Evolutionary conservation across 2,797 vertebrate species (phyloP).

Genomic region (Molossus alvarezi): DNA sequence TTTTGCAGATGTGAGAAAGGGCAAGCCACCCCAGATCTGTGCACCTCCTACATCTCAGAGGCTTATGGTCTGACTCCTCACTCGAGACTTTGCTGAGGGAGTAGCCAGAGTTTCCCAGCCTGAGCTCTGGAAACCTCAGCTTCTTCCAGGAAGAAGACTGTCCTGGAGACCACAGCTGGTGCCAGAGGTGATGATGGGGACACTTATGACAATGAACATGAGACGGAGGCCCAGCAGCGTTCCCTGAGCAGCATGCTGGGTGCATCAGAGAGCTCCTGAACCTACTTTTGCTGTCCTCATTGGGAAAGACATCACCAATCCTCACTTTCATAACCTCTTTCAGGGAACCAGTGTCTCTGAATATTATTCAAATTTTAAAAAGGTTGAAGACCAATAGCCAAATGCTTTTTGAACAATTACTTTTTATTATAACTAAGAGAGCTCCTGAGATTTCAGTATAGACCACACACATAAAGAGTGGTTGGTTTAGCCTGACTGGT

Average conservation of each 20-base stretch:
- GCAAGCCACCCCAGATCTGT: neutral
- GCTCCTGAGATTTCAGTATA: neutral
- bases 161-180: neutral
- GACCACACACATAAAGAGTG: neutral
- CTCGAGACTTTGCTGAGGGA: neutral
- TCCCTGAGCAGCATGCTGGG: neutral
- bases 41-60: neutral
- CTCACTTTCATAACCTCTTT: neutral
- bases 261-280: neutral
- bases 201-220: neutral
- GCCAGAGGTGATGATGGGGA: neutral
- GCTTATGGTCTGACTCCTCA: conserved; percentile 36
- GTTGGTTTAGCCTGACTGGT: neutral
- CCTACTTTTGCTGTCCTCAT: neutral
- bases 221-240: neutral
- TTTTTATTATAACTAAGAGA: neutral
- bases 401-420: conserved; percentile 38
- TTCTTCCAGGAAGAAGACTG: neutral
- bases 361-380: neutral
- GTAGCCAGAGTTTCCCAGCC: neutral
- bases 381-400: neutral
- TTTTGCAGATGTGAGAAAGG: conserved; percentile 66
- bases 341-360: neutral
- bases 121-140: neutral
- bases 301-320: neutral